Evolutionary conservation across 2,113 vertebrate species (phyloP).

Genomic region (Corythoichthys haematopterus): DNA sequence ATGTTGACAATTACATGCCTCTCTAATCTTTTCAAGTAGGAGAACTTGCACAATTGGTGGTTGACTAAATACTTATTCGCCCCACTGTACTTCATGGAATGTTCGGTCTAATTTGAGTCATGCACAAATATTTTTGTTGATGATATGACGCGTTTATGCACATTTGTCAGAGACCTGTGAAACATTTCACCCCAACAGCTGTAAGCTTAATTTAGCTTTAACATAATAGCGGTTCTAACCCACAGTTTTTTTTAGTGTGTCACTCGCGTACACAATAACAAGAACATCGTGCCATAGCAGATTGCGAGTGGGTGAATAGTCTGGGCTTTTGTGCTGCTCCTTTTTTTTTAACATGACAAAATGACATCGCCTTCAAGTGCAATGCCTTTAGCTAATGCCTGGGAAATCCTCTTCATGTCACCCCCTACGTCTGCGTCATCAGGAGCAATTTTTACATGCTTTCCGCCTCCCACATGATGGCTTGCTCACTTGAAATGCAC

Average conservation of each 20-base stretch:
- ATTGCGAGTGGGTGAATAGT: conserved; percentile 42
- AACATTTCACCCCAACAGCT: background rate
- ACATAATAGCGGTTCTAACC: conserved; percentile 26
- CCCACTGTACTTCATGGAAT: too few relatives aligned
- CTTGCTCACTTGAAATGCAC: conserved; percentile 24
- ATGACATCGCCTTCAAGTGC: conserved; percentile 32
- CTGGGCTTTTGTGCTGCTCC: conserved; percentile 20
- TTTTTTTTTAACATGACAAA: conserved; percentile 27
- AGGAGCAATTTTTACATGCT: conserved; percentile 31
- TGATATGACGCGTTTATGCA: background rate
- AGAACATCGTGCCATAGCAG: conserved; percentile 24
- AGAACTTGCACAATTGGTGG: too few relatives aligned
- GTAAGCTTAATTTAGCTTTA: conserved; percentile 11
- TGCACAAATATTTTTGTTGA: background rate
- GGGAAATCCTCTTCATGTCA: conserved; percentile 55
- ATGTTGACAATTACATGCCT: too few relatives aligned
- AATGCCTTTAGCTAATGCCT: conserved; percentile 23
- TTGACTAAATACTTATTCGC: too few relatives aligned
- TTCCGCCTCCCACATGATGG: conserved; percentile 52
- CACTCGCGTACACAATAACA: conserved; percentile 27
- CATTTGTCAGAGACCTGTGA: background rate
- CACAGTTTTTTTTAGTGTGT: conserved; percentile 13
- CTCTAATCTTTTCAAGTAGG: too few relatives aligned
- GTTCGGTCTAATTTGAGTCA: background rate
- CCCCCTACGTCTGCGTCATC: conserved; percentile 46